Percentiles rank a stretch among this genome's conserved stretches.
phyloP scores from a whole-genome alignment of 1,140 invertebrate genomes.

The Euschistus heros region DNA sequence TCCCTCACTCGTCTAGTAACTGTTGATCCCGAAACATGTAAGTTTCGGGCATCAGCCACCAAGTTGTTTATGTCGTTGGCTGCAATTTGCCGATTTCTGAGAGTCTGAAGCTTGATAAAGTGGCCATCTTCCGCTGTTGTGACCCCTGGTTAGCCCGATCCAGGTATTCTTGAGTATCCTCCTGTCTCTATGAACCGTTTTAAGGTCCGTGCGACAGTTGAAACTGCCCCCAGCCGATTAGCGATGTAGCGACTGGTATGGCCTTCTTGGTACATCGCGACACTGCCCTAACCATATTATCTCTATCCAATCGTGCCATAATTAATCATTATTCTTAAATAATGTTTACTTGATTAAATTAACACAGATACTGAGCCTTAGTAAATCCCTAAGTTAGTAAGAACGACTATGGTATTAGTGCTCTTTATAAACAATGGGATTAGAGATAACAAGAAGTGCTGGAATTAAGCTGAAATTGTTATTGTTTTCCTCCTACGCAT shows the following conservation, averaged over 20 bases:
- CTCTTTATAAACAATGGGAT: no score
- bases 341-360: not conserved
- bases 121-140: no score
- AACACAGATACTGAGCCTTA: not conserved
- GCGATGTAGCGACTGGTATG: not conserved
- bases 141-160: no score
- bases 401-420: not conserved
- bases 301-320: no score
- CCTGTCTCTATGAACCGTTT: no score
- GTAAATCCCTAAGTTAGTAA: not conserved
- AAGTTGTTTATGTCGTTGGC: no score
- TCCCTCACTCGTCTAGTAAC: not conserved
- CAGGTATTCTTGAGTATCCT: not conserved
- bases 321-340: not conserved
- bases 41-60: not conserved
- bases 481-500: no score
- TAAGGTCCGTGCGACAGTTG: not conserved
- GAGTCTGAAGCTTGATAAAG: not conserved
- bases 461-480: no score
- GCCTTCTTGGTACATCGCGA: not conserved
- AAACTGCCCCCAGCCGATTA: not conserved
- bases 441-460: no score
- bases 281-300: not conserved
- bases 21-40: not conserved
- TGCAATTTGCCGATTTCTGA: not conserved